A percentile compares a stretch with the other conserved stretches of the same genome.
phyloP scores from a whole-genome alignment of 2,113 vertebrate species.

The Gymnogyps californianus region DNA sequence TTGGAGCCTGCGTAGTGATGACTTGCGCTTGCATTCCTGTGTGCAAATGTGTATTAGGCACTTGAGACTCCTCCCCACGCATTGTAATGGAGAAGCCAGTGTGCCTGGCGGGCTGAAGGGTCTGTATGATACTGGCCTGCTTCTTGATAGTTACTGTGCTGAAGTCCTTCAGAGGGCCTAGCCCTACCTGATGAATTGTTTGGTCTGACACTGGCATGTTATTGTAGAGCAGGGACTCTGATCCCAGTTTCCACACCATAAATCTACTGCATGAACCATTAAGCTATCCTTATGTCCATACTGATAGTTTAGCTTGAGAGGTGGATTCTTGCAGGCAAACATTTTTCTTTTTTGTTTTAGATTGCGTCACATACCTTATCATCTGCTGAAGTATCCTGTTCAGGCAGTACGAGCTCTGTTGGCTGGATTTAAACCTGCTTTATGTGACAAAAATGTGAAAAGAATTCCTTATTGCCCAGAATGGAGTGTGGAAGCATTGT shows the following conservation, averaged over 20 bases:
- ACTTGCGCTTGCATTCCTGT: not conserved
- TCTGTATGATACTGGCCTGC: not conserved
- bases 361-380: constrained; percentile 79
- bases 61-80: not conserved
- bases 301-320: not conserved
- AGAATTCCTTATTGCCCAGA: constrained; percentile 83
- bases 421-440: constrained; percentile 83
- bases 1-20: not conserved
- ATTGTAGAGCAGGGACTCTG: not conserved
- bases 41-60: fast-evolving
- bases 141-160: not conserved
- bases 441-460: not conserved
- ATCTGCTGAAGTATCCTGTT: constrained; percentile 79
- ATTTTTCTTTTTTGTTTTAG: constrained; percentile 65
- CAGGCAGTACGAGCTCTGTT: constrained; percentile 77
- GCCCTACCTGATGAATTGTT: not conserved
- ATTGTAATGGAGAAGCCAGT: no score
- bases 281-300: not conserved
- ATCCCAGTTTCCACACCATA: not conserved
- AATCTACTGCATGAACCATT: fast-evolving
- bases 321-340: not conserved
- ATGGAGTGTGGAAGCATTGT: constrained; percentile 85
- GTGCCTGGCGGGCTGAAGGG: not conserved
- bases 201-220: fast-evolving
- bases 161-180: no score